A percentile compares a stretch with the other conserved stretches of the same genome.
These are phyloP conservation scores for Chironomus tepperi DNA, from an alignment of 1,140 invertebrate genomes.

Conservation along the genomic window DNA sequence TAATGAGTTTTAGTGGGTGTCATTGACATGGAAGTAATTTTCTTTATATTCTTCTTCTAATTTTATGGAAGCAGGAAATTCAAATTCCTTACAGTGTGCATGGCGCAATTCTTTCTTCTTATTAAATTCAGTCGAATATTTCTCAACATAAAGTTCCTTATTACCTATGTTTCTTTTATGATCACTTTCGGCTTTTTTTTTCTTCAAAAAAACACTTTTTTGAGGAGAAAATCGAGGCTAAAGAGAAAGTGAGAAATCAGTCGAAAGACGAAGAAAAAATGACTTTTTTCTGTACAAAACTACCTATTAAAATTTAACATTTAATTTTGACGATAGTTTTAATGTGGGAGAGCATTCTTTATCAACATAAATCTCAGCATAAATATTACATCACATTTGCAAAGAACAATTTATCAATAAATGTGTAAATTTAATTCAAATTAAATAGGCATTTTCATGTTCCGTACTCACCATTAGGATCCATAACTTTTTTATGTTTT, in stretches of 20 bases:
- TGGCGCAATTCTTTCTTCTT: not conserved
- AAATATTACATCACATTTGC: no score
- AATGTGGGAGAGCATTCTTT: no score
- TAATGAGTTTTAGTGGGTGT: slow-evolving; percentile 7
- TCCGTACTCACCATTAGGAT: slow-evolving; percentile 12
- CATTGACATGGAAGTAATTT: slow-evolving; percentile 11
- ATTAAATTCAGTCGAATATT: not conserved
- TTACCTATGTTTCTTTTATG: not conserved
- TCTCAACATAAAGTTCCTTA: not conserved
- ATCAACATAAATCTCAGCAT: no score
- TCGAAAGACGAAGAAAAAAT: not conserved
- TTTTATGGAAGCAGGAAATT: not conserved
- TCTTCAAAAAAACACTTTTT: not conserved
- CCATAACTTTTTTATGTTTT: slow-evolving; percentile 16
- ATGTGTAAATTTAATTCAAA: not conserved
- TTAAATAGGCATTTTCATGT: not conserved
- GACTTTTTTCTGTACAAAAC: no score
- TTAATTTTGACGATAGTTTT: no score
- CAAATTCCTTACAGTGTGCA: not conserved
- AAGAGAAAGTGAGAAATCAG: slow-evolving; percentile 21
- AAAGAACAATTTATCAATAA: no score
- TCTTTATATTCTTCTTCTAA: not conserved
- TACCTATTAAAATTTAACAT: no score
- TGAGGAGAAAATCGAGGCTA: slow-evolving; percentile 17
- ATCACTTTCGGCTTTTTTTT: slow-evolving; percentile 16